phyloP scores from a whole-genome alignment of 2,888 invertebrate species.

The Limenitis camilla region DNA sequence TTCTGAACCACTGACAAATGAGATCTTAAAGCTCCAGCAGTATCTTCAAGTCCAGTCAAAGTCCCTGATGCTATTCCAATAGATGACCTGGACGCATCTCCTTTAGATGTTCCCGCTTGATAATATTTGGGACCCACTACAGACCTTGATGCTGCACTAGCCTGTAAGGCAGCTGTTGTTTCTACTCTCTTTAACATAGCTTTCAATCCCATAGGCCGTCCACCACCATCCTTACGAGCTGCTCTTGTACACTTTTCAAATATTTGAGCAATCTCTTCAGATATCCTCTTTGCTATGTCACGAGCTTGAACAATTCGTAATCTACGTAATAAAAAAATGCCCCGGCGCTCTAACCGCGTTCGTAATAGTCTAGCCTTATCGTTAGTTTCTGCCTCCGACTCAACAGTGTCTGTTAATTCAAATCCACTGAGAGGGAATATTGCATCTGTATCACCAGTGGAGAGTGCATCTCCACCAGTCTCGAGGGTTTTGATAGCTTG shows the following conservation, averaged over 20 bases:
- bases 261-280: slow-evolving; percentile 80
- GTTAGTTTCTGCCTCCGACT: slow-evolving; percentile 68
- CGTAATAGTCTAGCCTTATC: slow-evolving; percentile 72
- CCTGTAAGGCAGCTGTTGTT: slow-evolving; percentile 59
- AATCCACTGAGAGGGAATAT: slow-evolving; percentile 62
- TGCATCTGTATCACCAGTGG: slow-evolving; percentile 65
- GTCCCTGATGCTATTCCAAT: slow-evolving; percentile 76
- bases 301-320: slow-evolving; percentile 84
- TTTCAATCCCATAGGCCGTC: slow-evolving; percentile 59
- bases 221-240: slow-evolving; percentile 74
- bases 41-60: slow-evolving; percentile 80
- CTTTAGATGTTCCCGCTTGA: slow-evolving; percentile 78
- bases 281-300: slow-evolving; percentile 83
- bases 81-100: slow-evolving; percentile 81
- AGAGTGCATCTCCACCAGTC: slow-evolving; percentile 55
- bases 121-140: slow-evolving; percentile 58
- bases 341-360: slow-evolving; percentile 78
- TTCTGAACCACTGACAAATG: slow-evolving; percentile 83
- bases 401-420: slow-evolving; percentile 68
- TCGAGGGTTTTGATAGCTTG: slow-evolving; percentile 86
- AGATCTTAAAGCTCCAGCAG: slow-evolving; percentile 81
- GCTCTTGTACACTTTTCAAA: slow-evolving; percentile 83
- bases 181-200: slow-evolving; percentile 62
- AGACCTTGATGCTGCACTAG: slow-evolving; percentile 54
- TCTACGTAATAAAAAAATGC: slow-evolving; percentile 82